Evolutionary conservation across 2,797 vertebrate genomes (phyloP).

Genomic region (Siniperca undulata): DNA sequence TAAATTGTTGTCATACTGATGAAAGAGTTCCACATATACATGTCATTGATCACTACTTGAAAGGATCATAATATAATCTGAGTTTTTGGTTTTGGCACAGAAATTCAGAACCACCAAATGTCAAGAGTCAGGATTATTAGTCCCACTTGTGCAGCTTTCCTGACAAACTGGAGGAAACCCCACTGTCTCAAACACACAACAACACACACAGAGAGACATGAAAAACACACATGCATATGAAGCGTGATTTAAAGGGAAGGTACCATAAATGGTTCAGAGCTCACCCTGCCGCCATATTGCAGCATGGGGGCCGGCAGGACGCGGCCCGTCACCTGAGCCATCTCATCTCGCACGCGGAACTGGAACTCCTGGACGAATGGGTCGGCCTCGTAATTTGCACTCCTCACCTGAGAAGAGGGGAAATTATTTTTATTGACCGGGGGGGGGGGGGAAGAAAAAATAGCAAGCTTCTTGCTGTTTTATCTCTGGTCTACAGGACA

Average conservation of each 20-base stretch:
- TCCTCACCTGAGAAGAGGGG: slow-evolving; percentile 88
- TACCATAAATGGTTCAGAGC: slow-evolving; percentile 85
- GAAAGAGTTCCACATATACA: neutral
- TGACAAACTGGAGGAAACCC: slow-evolving; percentile 25
- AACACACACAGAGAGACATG: slow-evolving; percentile 31
- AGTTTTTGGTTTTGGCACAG: neutral
- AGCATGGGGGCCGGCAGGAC: slow-evolving; percentile 97
- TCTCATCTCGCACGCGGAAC: slow-evolving; percentile 97
- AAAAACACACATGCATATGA: slow-evolving; percentile 46
- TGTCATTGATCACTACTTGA: neutral
- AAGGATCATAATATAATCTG: neutral
- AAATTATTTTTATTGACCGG: neutral
- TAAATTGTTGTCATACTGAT: too few species aligned
- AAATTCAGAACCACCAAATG: neutral
- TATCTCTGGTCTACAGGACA: neutral
- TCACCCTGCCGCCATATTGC: slow-evolving; percentile 97
- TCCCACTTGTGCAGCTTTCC: neutral
- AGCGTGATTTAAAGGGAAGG: slow-evolving; percentile 72
- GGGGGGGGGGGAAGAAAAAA: too few species aligned
- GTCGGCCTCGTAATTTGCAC: slow-evolving; percentile 96
- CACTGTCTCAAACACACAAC: slow-evolving; percentile 12
- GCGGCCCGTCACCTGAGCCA: slow-evolving; percentile 96
- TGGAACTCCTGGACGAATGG: slow-evolving; percentile 98
- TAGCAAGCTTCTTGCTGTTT: accelerated
- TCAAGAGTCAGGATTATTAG: neutral